Evolutionary conservation across 2,797 vertebrate species (phyloP).

Genomic region (Melanotaenia pygmaea): DNA sequence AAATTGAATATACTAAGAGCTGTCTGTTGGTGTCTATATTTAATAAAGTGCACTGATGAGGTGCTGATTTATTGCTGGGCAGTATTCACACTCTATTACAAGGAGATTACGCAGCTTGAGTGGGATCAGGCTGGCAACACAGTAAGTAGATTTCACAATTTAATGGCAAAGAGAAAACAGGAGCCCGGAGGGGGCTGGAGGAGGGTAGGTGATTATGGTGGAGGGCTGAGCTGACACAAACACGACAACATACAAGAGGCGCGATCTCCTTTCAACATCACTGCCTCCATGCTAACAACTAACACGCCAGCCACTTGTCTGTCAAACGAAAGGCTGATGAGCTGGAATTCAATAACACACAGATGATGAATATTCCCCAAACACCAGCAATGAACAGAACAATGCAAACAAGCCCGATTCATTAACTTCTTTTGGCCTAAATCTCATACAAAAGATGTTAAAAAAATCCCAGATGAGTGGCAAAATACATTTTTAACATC

Average conservation of each 20-base stretch:
- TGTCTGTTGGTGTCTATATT: constrained; percentile 89
- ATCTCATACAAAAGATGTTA: constrained; percentile 30
- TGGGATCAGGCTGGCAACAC: constrained; percentile 84
- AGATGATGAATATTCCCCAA: constrained; percentile 73
- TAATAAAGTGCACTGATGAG: constrained; percentile 88
- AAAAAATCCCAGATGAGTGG: constrained; percentile 5
- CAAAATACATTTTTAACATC: background rate
- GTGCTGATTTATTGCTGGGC: constrained; percentile 86
- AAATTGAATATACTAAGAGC: constrained; percentile 89
- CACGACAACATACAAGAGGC: constrained; percentile 78
- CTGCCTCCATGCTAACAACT: constrained; percentile 68
- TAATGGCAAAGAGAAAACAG: constrained; percentile 87
- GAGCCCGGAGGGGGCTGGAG: constrained; percentile 65
- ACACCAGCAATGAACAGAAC: constrained; percentile 64
- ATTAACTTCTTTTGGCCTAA: constrained; percentile 55
- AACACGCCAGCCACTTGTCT: constrained; percentile 64
- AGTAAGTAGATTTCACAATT: constrained; percentile 87
- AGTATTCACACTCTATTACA: constrained; percentile 89
- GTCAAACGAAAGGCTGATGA: constrained; percentile 68
- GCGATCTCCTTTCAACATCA: constrained; percentile 69
- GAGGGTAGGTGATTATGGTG: constrained; percentile 60
- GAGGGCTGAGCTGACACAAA: constrained; percentile 74
- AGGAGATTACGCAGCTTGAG: constrained; percentile 86
- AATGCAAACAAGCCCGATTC: constrained; percentile 54
- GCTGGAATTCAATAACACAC: constrained; percentile 69